phyloP scores from a whole-genome alignment of 1,140 invertebrate species.

The Neodiprion lecontei region DNA sequence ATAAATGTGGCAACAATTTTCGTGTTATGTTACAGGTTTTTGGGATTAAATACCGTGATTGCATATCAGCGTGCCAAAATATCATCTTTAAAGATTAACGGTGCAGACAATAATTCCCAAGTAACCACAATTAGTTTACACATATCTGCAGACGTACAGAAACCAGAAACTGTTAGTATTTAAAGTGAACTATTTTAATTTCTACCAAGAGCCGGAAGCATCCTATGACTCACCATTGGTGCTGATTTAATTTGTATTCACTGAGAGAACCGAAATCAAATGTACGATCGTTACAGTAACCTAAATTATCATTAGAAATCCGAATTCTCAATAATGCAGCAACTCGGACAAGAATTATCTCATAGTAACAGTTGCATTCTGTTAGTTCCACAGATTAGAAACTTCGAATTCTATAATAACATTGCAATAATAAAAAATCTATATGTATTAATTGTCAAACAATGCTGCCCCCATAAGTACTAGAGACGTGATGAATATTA shows the following conservation, averaged over 20 bases:
- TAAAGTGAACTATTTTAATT: constrained; percentile 13
- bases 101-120: constrained; percentile 47
- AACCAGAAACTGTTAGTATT: constrained; percentile 31
- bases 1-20: neutral
- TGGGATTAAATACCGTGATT: constrained; percentile 84
- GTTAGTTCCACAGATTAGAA: too few species aligned
- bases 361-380: too few species aligned
- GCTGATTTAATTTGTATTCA: neutral
- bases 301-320: too few species aligned
- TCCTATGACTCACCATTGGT: neutral
- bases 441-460: too few species aligned
- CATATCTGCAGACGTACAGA: constrained; percentile 59
- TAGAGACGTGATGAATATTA: too few species aligned
- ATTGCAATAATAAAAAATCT: too few species aligned
- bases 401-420: too few species aligned
- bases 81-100: constrained; percentile 83
- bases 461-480: too few species aligned
- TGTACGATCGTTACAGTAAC: too few species aligned
- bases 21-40: constrained; percentile 66
- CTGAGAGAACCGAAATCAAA: too few species aligned
- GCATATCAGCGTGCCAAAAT: constrained; percentile 90
- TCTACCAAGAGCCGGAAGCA: neutral
- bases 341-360: too few species aligned
- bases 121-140: constrained; percentile 65
- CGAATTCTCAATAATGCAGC: too few species aligned